Evolutionary conservation across 2,797 vertebrate genomes (phyloP).

Genomic region (Mormyrus proboscirostris): DNA sequence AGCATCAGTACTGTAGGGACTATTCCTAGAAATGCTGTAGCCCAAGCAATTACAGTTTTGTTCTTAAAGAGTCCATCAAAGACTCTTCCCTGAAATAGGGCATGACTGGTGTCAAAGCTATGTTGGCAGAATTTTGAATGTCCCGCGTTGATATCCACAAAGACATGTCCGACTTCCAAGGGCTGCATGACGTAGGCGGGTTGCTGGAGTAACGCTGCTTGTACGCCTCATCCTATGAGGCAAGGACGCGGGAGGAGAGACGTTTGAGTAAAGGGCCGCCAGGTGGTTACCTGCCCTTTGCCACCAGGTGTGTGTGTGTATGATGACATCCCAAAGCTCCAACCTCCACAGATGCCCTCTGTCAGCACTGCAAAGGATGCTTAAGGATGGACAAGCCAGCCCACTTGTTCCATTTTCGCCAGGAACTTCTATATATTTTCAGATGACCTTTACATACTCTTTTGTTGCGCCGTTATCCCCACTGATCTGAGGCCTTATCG

Average conservation of each 20-base stretch:
- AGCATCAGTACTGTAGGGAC: not conserved
- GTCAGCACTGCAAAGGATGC: not conserved
- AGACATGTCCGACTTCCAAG: not conserved
- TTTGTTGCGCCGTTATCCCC: not conserved
- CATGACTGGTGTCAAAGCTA: not conserved
- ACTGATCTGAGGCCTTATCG: not conserved
- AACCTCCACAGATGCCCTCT: not conserved
- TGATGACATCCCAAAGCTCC: not conserved
- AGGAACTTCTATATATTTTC: not conserved
- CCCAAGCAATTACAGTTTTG: not conserved
- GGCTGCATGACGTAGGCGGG: not conserved
- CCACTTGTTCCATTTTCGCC: not conserved
- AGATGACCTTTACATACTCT: not conserved
- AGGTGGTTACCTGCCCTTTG: not conserved
- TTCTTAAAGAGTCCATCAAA: not conserved
- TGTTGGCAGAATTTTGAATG: not conserved
- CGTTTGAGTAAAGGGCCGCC: not conserved
- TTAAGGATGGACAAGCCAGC: not conserved
- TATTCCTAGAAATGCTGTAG: not conserved
- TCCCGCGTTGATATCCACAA: not conserved
- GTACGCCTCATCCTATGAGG: not conserved
- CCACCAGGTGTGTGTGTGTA: not conserved
- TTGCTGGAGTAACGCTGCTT: not conserved
- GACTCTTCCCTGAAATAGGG: not conserved
- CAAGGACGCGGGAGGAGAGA: not conserved